Base-by-base conservation (phyloP, 1,140 invertebrate genomes). In the Nasonia giraulti region DNA sequence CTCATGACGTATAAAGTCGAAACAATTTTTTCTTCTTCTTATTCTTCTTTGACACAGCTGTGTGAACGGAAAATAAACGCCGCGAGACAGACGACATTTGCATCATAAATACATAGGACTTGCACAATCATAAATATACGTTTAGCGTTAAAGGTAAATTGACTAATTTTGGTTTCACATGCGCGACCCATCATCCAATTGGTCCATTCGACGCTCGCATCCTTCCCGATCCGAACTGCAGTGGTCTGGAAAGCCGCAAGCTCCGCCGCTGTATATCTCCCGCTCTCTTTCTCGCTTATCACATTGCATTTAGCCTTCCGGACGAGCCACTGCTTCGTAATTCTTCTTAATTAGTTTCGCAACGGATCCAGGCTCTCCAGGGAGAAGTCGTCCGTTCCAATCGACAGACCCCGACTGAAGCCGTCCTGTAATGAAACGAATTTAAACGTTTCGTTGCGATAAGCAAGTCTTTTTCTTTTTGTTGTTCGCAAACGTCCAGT, bases 301-400 rank as follows among this genome's bases (percentile, higher is more conserved):
- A 87, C 78, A 87, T 86, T 84, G 66, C 47, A 82, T 82, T 78
- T 74, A 86, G 75, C 85, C 33, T 82, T 80, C 14, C 20, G 77
- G 55, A 14, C 14, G 44, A 76, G 23, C 33, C 27, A 75, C 50
- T 84, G 50, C 55, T 73, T 80, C 20, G 14, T 37, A 69, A 82
- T 80, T 74, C 5, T 66, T 71, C 14, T 47, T 74, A 82, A 71
- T 92, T 88, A 94, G 86, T 94, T 94, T 87, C 93, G 91, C 83
- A 97, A 92, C 69, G 97, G 97, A 94, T 97, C 97, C 88, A 97
- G 93, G 91, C 96, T 97, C 91, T 97, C 97, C 87, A 98, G 90
- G n/a, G 96, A 96, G 90, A 97, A 97, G 92, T 97, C 97, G 90
- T 97, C 97, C 85, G 96, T 96, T 68, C 96, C 95, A 89, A 96